phyloP scores from a whole-genome alignment of 2,888 invertebrate genomes.

The Empis stercorea region DNA sequence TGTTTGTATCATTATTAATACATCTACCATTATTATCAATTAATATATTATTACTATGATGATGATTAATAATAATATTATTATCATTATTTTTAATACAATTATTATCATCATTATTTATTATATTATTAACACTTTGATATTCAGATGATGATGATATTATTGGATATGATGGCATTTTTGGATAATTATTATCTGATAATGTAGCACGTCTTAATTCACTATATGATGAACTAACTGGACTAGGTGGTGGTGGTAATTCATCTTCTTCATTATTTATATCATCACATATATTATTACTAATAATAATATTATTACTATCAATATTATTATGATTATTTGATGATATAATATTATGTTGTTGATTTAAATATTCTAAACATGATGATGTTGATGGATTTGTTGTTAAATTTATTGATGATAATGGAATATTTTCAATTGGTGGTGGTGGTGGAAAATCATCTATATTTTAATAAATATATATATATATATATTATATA shows the following conservation, averaged over 20 bases:
- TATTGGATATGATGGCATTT: conserved; percentile 17
- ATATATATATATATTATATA: no score
- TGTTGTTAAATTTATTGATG: conserved; percentile 23
- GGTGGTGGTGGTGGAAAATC: conserved; percentile 51
- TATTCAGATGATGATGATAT: background rate
- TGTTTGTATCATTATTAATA: no score
- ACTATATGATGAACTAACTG: conserved; percentile 83
- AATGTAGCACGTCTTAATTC: conserved; percentile 73
- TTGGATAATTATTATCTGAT: conserved; percentile 45
- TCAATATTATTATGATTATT: no score
- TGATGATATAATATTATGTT: no score
- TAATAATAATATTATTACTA: background rate
- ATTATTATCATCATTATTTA: background rate
- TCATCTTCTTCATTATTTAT: conserved; percentile 47
- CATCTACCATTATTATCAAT: no score
- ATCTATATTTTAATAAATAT: conserved; percentile 24
- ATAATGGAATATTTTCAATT: conserved; percentile 37
- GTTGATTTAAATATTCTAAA: conserved; percentile 17
- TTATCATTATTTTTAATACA: background rate
- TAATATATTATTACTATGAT: no score
- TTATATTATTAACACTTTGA: background rate
- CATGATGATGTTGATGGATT: conserved; percentile 42
- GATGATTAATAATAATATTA: no score
- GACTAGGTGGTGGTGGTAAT: conserved; percentile 70
- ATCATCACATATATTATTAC: background rate